Conservation (phyloP, 2,797 vertebrate species). For the Gymnothorax javanicus region DNA sequence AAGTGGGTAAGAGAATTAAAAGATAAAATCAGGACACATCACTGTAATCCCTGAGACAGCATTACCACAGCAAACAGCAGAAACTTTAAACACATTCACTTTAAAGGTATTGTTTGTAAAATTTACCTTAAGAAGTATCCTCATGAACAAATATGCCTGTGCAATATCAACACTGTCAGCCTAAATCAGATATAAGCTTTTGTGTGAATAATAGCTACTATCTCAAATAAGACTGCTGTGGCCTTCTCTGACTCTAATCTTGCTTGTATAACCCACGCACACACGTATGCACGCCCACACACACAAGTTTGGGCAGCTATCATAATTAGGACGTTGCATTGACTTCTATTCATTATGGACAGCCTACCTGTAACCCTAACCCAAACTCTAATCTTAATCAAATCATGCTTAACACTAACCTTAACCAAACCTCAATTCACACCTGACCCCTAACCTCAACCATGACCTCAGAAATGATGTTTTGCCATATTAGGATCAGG, state of each 20-base stretch:
- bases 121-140: not conserved
- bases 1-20: not conserved
- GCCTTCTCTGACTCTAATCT: not conserved
- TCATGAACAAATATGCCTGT: not conserved
- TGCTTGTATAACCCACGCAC: not conserved
- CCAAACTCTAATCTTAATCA: too few relatives aligned
- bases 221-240: not conserved
- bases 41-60: not conserved
- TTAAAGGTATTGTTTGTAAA: not conserved
- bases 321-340: too few relatives aligned
- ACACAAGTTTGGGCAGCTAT: too few relatives aligned
- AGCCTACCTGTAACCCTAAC: too few relatives aligned
- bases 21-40: not conserved
- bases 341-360: too few relatives aligned
- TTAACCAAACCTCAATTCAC: too few relatives aligned
- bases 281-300: not conserved
- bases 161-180: conserved; percentile 7
- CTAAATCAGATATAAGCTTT: not conserved
- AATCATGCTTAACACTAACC: too few relatives aligned
- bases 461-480: too few relatives aligned
- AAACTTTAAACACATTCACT: not conserved
- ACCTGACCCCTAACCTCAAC: too few relatives aligned
- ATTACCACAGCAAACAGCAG: not conserved
- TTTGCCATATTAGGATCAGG: too few relatives aligned
- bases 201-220: conserved; percentile 6